Conservation (phyloP, 1,140 invertebrate genomes). For the Camponotus floridanus region DNA sequence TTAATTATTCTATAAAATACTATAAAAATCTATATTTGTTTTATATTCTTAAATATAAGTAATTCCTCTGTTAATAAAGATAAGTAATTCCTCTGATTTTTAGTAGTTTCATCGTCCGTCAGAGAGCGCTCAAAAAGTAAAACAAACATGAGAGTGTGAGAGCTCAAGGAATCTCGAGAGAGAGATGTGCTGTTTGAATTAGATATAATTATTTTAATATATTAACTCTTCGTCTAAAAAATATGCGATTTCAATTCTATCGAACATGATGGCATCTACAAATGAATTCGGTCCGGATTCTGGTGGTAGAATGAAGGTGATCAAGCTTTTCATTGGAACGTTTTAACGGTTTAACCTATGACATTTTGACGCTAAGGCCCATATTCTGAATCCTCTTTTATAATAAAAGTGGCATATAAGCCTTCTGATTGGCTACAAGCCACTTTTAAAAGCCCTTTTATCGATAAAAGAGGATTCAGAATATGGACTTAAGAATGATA, state of each 20-base stretch:
- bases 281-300: conserved; percentile 94
- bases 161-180: not conserved
- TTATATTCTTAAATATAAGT: not conserved
- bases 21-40: not conserved
- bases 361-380: not conserved
- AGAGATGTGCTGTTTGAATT: not conserved
- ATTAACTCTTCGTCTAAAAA: not conserved
- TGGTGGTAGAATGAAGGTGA: conserved; percentile 92
- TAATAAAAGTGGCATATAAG: too few relatives aligned
- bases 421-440: too few relatives aligned
- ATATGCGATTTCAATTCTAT: conserved; percentile 3
- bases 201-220: too few relatives aligned
- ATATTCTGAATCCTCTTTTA: too few relatives aligned
- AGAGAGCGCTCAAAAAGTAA: not conserved
- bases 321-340: not conserved
- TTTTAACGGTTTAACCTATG: not conserved
- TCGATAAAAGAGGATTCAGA: too few relatives aligned
- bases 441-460: too few relatives aligned
- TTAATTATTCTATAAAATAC: too few relatives aligned
- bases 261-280: conserved; percentile 87
- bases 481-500: too few relatives aligned
- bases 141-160: not conserved
- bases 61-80: not conserved
- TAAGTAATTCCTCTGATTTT: not conserved
- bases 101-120: not conserved